phyloP scores from a whole-genome alignment of 2,797 vertebrate genomes.

The Galaxias olidus region DNA sequence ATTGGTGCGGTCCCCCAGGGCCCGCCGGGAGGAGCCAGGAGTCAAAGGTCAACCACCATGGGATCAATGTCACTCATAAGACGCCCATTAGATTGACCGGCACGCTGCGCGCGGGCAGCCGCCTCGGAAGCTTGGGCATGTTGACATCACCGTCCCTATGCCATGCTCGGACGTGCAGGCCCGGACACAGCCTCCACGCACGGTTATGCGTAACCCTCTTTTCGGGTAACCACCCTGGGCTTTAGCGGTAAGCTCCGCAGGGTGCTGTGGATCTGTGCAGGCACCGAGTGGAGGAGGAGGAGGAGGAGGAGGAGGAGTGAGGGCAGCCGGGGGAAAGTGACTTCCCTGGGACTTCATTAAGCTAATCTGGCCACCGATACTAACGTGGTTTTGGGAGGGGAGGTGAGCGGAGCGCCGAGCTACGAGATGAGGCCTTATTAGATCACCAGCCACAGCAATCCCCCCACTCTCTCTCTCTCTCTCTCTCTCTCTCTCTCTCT shows the following conservation, averaged over 20 bases:
- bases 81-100: conserved; percentile 45
- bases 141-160: too few relatives aligned
- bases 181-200: conserved; percentile 15
- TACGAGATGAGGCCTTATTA: conserved; percentile 83
- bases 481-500: too few relatives aligned
- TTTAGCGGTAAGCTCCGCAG: conserved; percentile 1
- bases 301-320: conserved; percentile 21
- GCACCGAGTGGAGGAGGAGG: not conserved
- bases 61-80: conserved; percentile 70
- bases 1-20: conserved; percentile 58
- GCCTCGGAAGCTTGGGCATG: not conserved
- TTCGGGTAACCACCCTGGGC: not conserved
- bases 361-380: conserved; percentile 79
- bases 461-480: conserved; percentile 13
- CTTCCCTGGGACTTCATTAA: conserved; percentile 82
- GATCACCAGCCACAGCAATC: conserved; percentile 72
- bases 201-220: not conserved
- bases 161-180: conserved; percentile 7
- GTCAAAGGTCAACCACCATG: conserved; percentile 65
- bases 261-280: too few relatives aligned
- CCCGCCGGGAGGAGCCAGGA: conserved; percentile 58
- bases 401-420: conserved; percentile 75
- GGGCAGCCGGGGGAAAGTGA: conserved; percentile 59
- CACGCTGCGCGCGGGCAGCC: conserved; percentile 17
- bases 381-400: conserved; percentile 74